Percentiles rank a stretch among this genome's conserved stretches.
phyloP scores from a whole-genome alignment of 2,888 invertebrate genomes.

The Rotaria macrura region DNA sequence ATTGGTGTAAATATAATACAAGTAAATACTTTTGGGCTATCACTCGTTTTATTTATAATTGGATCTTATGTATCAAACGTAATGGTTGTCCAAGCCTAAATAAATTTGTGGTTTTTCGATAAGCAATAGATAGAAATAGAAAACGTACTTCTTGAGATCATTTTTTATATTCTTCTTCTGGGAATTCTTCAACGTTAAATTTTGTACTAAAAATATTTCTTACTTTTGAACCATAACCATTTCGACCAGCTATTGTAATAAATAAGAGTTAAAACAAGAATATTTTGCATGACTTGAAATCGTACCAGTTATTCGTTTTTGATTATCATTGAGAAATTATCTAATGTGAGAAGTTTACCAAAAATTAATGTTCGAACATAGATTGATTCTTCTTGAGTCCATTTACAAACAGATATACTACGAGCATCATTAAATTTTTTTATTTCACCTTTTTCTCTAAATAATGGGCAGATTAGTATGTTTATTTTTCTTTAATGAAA shows the following conservation, averaged over 20 bases:
- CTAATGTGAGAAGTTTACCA: slow-evolving; percentile 90
- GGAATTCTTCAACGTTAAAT: slow-evolving; percentile 86
- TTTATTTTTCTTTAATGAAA: not conserved
- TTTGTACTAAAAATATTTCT: slow-evolving; percentile 96
- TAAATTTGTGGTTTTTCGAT: too few species aligned
- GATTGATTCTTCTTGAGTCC: slow-evolving; percentile 86
- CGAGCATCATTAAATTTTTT: slow-evolving; percentile 92
- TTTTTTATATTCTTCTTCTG: slow-evolving; percentile 65
- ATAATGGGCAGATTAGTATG: not conserved
- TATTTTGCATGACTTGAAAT: not conserved
- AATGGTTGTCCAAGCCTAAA: slow-evolving; percentile 74
- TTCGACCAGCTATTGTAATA: slow-evolving; percentile 61
- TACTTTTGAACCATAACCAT: slow-evolving; percentile 95
- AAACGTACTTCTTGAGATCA: slow-evolving; percentile 68
- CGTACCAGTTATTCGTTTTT: slow-evolving; percentile 68
- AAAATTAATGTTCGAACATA: slow-evolving; percentile 98
- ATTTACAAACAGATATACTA: slow-evolving; percentile 90
- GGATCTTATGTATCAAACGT: slow-evolving; percentile 85
- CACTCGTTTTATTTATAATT: slow-evolving; percentile 58
- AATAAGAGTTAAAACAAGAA: not conserved
- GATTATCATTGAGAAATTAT: slow-evolving; percentile 94
- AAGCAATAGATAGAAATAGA: not conserved
- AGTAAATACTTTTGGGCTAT: slow-evolving; percentile 28
- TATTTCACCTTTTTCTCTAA: slow-evolving; percentile 68
- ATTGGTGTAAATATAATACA: slow-evolving; percentile 81